These are phyloP conservation scores for Drosophila picticornis DNA, from an alignment of 2,888 invertebrate species.

Conservation along the genomic window DNA sequence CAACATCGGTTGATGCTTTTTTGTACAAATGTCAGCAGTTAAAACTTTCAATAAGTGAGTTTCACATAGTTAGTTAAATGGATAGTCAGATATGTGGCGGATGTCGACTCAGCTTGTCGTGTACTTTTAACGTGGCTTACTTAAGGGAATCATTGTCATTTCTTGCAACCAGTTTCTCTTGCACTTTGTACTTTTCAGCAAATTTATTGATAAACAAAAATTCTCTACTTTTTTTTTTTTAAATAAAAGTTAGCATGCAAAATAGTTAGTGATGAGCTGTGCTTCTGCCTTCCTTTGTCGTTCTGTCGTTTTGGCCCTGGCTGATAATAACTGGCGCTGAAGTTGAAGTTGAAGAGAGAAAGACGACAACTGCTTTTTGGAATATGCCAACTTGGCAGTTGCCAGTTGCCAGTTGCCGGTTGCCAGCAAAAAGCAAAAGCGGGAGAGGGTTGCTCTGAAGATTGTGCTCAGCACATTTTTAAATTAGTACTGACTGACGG, in stretches of 20 bases:
- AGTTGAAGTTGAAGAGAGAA: conserved; percentile 6
- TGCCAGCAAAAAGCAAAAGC: background rate
- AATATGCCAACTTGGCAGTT: conserved; percentile 55
- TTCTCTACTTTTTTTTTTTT: background rate
- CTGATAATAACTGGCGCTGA: conserved; percentile 45
- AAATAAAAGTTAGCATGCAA: conserved; percentile 23
- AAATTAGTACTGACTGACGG: conserved; percentile 43
- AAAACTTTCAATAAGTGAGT: background rate
- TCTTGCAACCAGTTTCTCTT: background rate
- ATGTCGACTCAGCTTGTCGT: background rate
- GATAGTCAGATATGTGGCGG: background rate
- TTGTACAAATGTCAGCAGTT: background rate
- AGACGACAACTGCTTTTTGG: conserved; percentile 27
- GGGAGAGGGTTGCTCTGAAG: background rate
- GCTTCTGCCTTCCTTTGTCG: conserved; percentile 2
- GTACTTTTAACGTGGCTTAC: background rate
- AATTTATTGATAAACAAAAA: conserved; percentile 25
- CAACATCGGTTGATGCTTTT: background rate
- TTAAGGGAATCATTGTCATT: conserved; percentile 1
- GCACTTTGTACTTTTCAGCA: conserved; percentile 9
- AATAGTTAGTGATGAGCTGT: conserved; percentile 8
- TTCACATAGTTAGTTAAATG: background rate
- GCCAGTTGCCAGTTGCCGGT: conserved; percentile 37
- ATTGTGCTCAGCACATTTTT: conserved; percentile 60
- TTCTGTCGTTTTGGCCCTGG: conserved; percentile 9